Evolutionary conservation across 2,797 vertebrate species (phyloP), one percentile per base, ranked within the genome.

Genomic region (Hylomyscus alleni): DNA sequence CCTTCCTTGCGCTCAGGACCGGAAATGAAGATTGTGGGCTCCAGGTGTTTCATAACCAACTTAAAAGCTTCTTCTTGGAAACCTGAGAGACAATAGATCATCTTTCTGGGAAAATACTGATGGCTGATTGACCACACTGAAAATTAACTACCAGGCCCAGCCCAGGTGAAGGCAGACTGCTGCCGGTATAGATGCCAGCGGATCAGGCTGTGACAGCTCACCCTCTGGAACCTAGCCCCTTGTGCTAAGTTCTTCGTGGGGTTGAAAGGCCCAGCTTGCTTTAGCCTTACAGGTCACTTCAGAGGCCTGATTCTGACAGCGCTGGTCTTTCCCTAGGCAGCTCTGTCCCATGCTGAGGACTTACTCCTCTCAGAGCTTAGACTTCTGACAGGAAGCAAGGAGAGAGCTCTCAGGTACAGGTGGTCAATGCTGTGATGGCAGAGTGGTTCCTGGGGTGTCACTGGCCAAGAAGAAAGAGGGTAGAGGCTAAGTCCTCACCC

Each of bases 1-100:
- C 3, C 65, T 4, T 1, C 0, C 0, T 3, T 10, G 0, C 0
- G n/a, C 13, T 17, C 0, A 47, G 17, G 13, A 7, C 81, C 31
- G 0, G 24, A 34, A 76, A 6, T 2, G 14, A 22, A 13, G 13
- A 0, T 4, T 26, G 34, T 0, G 0, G 67, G 60, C 3, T 3
- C 34, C 37, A 0, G 17, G 0, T 31, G 22, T 44, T 3, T 2
- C 29, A 31, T 2, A 37, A 40, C n/a, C 19, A 77, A 73, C 12
- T 17, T 12, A 7, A 0, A 11, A 12, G 0, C 10, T 20, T 86
- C 90, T 67, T 73, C 19, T n/a, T 2, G 40, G 91, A 58, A 50
- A 44, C 37, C 26, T 40, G 2, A 0, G 17, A 29, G 31, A 83
- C 10, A 77, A 4, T 13, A 56, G 90, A 54, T 40, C 1, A 4